Conservation (phyloP, 2,888 invertebrate species). For the Epinotia bilunana region DNA sequence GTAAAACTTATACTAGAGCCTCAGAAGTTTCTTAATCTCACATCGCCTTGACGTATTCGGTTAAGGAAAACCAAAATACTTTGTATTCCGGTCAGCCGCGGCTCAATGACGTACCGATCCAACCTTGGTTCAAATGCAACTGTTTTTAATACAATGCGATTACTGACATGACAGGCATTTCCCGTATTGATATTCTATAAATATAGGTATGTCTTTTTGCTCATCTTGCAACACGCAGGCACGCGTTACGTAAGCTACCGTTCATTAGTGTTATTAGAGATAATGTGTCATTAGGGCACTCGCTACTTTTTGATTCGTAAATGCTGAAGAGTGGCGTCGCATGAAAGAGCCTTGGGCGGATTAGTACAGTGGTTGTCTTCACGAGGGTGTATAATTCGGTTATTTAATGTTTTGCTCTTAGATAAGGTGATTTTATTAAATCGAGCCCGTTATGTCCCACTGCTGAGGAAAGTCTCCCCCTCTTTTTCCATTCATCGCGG, state of each 20-base stretch:
- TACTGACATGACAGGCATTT: background rate
- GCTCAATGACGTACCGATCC: constrained; percentile 25
- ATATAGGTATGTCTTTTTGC: background rate
- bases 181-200: constrained; percentile 13
- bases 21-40: constrained; percentile 15
- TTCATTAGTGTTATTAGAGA: background rate
- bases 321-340: background rate
- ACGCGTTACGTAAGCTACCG: constrained; percentile 1
- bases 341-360: background rate
- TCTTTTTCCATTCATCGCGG: too few relatives aligned
- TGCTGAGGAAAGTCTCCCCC: too few relatives aligned
- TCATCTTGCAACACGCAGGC: constrained; percentile 5
- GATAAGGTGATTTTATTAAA: too few relatives aligned
- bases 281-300: constrained; percentile 1
- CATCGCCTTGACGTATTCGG: constrained; percentile 20
- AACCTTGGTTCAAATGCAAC: constrained; percentile 37
- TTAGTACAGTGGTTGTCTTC: too few relatives aligned
- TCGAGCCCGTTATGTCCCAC: too few relatives aligned
- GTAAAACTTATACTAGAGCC: too few relatives aligned
- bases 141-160: constrained; percentile 8
- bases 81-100: constrained; percentile 32
- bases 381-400: background rate
- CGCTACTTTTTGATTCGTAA: background rate
- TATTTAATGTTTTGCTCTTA: background rate
- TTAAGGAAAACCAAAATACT: constrained; percentile 40